These are phyloP conservation scores for Drosophila aldrichi DNA, from an alignment of 2,888 invertebrate species.

Conservation along the genomic window DNA sequence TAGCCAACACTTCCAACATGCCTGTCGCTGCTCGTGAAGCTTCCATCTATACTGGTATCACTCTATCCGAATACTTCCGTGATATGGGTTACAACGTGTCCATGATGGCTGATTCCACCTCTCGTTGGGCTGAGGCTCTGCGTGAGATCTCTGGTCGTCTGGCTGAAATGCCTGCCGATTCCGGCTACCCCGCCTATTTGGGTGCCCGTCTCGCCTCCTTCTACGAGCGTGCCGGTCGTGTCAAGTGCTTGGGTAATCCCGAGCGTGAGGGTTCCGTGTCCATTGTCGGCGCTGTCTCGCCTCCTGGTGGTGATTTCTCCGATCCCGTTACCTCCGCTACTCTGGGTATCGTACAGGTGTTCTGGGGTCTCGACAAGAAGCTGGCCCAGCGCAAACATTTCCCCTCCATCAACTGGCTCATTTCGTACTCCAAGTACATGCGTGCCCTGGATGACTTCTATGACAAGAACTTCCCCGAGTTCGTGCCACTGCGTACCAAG, in stretches of 20 bases:
- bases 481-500: constrained; percentile 98
- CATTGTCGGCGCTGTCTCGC: constrained; percentile 99
- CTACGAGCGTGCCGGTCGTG: constrained; percentile 99
- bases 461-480: constrained; percentile 98
- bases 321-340: constrained; percentile 99
- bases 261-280: constrained; percentile 99
- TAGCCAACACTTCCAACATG: constrained; percentile 99
- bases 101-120: constrained; percentile 99
- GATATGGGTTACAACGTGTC: constrained; percentile 99
- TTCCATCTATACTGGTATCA: constrained; percentile 99
- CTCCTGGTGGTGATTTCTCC: constrained; percentile 99
- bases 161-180: constrained; percentile 99
- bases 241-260: constrained; percentile 98
- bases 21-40: constrained; percentile 99
- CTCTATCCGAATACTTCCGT: constrained; percentile 99
- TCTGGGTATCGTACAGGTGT: constrained; percentile 99
- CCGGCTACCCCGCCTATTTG: constrained; percentile 99
- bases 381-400: constrained; percentile 99
- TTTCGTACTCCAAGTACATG: constrained; percentile 99
- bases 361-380: constrained; percentile 99
- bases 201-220: constrained; percentile 99
- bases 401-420: constrained; percentile 99
- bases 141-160: constrained; percentile 99
- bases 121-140: constrained; percentile 99
- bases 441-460: constrained; percentile 99